Conservation (phyloP, 2,888 invertebrate species). For the Chaitophorus viminalis region DNA sequence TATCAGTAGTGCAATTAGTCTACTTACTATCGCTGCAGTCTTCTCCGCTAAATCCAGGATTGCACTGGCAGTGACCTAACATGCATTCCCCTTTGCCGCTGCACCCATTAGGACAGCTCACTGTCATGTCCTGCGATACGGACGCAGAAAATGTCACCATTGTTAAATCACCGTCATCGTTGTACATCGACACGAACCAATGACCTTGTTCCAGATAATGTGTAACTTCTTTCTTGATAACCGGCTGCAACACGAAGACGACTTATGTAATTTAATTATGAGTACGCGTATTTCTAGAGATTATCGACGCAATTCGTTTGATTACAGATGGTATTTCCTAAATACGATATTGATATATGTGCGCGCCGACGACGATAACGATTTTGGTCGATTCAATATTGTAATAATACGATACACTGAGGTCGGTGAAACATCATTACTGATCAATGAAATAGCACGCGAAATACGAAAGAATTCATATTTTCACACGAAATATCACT, state of each 20-base stretch:
- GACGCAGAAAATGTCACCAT: slow-evolving; percentile 86
- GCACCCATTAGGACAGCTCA: slow-evolving; percentile 95
- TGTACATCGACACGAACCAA: slow-evolving; percentile 95
- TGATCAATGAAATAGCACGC: neutral
- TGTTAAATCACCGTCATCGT: slow-evolving; percentile 92
- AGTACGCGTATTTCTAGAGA: no score
- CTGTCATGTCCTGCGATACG: slow-evolving; percentile 91
- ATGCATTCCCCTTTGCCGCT: slow-evolving; percentile 96
- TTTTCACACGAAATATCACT: neutral
- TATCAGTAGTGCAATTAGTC: neutral
- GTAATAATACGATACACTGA: no score
- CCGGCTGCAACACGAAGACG: slow-evolving; percentile 72
- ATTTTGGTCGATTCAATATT: neutral
- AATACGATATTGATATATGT: neutral
- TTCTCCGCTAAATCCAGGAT: slow-evolving; percentile 94
- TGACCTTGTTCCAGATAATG: slow-evolving; percentile 96
- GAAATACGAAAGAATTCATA: neutral
- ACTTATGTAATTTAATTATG: no score
- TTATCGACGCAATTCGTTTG: neutral
- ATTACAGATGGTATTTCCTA: neutral
- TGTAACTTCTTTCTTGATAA: slow-evolving; percentile 89
- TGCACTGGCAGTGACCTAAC: slow-evolving; percentile 94
- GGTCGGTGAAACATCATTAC: neutral
- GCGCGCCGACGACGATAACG: neutral
- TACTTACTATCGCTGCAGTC: slow-evolving; percentile 95